Evolutionary conservation across 2,888 invertebrate genomes (phyloP).

Genomic region (Heterodera filipjevi): DNA sequence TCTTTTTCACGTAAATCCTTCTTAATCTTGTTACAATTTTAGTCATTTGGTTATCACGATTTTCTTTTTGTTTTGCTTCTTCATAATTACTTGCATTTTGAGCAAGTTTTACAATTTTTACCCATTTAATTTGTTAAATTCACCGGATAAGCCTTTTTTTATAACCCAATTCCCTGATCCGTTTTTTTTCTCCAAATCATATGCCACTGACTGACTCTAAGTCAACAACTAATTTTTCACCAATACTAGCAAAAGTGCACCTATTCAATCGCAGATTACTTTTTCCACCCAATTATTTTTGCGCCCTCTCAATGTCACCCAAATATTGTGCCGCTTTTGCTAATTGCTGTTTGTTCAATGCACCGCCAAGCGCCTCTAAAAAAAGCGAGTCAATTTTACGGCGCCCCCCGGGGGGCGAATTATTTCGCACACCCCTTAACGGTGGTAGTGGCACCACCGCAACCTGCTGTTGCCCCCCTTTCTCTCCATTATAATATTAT

Average conservation of each 20-base stretch:
- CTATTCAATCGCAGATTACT: neutral
- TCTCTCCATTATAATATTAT: neutral
- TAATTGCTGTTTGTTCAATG: neutral
- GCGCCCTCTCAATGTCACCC: neutral
- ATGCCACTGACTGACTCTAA: no score
- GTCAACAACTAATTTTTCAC: neutral
- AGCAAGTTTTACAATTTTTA: no score
- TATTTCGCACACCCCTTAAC: no score
- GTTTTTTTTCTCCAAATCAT: no score
- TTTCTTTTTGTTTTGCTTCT: no score
- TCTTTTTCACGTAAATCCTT: neutral
- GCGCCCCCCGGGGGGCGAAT: neutral
- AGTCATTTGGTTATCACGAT: no score
- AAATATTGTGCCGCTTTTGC: neutral
- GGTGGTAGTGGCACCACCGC: neutral
- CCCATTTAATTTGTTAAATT: no score
- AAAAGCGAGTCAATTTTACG: conserved; percentile 3
- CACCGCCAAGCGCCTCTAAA: neutral
- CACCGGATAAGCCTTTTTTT: no score
- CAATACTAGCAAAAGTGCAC: neutral
- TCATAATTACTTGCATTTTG: no score
- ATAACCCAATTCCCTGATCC: no score
- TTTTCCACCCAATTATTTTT: neutral
- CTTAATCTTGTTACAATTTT: no score
- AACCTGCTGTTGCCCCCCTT: neutral